phyloP scores from a whole-genome alignment of 2,797 vertebrate species.

The Pseudopleuronectes americanus region DNA sequence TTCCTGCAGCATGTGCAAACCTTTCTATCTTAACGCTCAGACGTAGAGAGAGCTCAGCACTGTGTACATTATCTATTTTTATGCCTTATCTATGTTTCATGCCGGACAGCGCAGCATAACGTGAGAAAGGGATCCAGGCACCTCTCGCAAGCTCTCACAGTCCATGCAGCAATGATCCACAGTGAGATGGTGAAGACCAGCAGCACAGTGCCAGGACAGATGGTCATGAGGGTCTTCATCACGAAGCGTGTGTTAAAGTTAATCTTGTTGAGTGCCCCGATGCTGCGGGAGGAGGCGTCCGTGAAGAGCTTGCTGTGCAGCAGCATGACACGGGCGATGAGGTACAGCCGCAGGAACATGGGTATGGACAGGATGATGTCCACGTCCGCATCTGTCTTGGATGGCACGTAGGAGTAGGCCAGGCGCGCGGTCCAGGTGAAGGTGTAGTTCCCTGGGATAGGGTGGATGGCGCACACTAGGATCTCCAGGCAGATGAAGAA shows the following conservation, averaged over 20 bases:
- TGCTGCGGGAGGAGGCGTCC: constrained; percentile 98
- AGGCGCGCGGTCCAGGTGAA: constrained; percentile 99
- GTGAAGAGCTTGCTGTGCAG: constrained; percentile 99
- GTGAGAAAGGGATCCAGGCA: constrained; percentile 80
- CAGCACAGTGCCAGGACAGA: constrained; percentile 98
- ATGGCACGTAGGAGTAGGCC: constrained; percentile 95
- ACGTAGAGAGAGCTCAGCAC: constrained; percentile 20
- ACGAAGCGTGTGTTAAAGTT: constrained; percentile 99
- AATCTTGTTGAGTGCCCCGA: constrained; percentile 99
- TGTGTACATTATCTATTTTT: constrained; percentile 65
- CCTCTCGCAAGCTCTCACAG: constrained; percentile 99
- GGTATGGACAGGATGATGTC: constrained; percentile 99
- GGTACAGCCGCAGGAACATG: constrained; percentile 99
- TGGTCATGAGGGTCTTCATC: constrained; percentile 99
- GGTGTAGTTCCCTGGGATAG: constrained; percentile 98
- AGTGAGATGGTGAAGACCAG: constrained; percentile 99
- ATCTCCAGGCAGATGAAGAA: constrained; percentile 99
- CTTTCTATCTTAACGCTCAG: constrained; percentile 26
- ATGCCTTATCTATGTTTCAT: constrained; percentile 75
- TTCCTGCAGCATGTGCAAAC: constrained; percentile 23
- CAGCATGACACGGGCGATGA: constrained; percentile 99
- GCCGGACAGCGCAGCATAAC: constrained; percentile 43
- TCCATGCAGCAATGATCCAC: constrained; percentile 99
- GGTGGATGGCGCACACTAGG: constrained; percentile 99
- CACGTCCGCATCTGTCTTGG: constrained; percentile 97